phyloP scores from a whole-genome alignment of 2,797 vertebrate genomes.

The Sparus aurata region DNA sequence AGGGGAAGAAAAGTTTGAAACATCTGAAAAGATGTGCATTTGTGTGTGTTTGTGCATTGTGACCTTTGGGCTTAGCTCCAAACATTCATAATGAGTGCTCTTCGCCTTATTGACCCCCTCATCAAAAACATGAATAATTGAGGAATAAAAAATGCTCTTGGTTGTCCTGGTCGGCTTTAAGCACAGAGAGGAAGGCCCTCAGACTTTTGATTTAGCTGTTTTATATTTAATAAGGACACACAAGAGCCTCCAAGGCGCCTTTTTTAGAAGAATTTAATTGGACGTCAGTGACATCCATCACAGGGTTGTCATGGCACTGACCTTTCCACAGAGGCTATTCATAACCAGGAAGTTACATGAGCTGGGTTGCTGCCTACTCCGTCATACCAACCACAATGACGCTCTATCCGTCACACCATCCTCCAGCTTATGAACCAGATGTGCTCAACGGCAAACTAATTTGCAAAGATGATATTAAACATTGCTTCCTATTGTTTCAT shows the following conservation, averaged over 20 bases:
- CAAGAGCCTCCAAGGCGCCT: constrained; percentile 79
- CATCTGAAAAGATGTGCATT: constrained; percentile 65
- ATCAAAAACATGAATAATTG: constrained; percentile 87
- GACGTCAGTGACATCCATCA: constrained; percentile 89
- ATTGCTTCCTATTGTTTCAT: constrained; percentile 32
- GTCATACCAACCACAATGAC: constrained; percentile 70
- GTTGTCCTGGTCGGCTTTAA: constrained; percentile 79
- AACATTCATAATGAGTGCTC: constrained; percentile 86
- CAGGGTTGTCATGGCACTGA: constrained; percentile 88
- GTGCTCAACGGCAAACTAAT: constrained; percentile 43
- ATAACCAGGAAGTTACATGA: constrained; percentile 89
- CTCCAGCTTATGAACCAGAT: constrained; percentile 54
- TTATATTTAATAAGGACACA: constrained; percentile 89
- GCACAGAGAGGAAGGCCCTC: constrained; percentile 75
- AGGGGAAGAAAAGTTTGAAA: constrained; percentile 55
- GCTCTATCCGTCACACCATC: constrained; percentile 65
- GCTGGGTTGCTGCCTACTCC: constrained; percentile 80
- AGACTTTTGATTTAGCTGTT: constrained; percentile 87
- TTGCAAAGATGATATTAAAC: constrained; percentile 51
- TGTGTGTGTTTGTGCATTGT: constrained; percentile 66
- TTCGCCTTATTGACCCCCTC: constrained; percentile 86
- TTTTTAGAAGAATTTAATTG: constrained; percentile 88
- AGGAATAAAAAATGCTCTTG: constrained; percentile 71
- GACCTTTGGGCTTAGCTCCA: constrained; percentile 85
- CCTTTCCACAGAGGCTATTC: constrained; percentile 88